These are phyloP conservation scores for Cryptocephalus moraei DNA, from an alignment of 2,888 invertebrate genomes.

Conservation along the genomic window DNA sequence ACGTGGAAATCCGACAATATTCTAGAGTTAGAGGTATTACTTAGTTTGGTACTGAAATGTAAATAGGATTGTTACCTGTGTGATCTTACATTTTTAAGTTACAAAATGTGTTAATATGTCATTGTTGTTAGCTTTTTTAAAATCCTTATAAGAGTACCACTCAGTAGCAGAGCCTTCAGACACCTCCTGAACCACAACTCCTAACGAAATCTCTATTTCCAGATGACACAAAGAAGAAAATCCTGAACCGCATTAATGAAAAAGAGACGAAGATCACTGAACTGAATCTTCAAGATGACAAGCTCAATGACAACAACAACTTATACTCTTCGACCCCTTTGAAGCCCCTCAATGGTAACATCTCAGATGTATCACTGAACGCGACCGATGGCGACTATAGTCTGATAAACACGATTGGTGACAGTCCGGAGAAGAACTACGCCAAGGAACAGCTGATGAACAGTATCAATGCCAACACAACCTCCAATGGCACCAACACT, in stretches of 20 bases:
- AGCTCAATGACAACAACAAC: constrained; percentile 24
- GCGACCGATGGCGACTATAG: constrained; percentile 36
- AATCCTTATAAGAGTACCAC: too few relatives aligned
- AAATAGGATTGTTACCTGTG: too few relatives aligned
- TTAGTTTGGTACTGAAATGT: too few relatives aligned
- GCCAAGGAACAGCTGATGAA: constrained; percentile 34
- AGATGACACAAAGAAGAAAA: constrained; percentile 20
- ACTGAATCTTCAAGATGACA: neutral
- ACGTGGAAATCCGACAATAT: too few relatives aligned
- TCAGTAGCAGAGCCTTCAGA: too few relatives aligned
- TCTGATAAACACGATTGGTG: constrained; percentile 10
- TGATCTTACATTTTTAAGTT: too few relatives aligned
- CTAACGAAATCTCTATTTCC: constrained; percentile 1
- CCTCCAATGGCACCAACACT: constrained; percentile 20
- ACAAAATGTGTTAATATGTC: too few relatives aligned
- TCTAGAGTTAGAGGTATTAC: too few relatives aligned
- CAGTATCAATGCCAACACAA: constrained; percentile 24
- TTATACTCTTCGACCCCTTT: constrained; percentile 39
- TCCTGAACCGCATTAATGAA: constrained; percentile 12
- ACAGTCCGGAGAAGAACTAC: constrained; percentile 25
- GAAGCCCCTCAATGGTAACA: constrained; percentile 32
- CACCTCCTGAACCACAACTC: too few relatives aligned
- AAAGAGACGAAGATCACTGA: constrained; percentile 19
- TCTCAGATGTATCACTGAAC: constrained; percentile 36
- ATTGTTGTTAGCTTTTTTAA: too few relatives aligned